phyloP scores from a whole-genome alignment of 92 coral and sea anemone species.

The Epizoanthus scotinus region DNA sequence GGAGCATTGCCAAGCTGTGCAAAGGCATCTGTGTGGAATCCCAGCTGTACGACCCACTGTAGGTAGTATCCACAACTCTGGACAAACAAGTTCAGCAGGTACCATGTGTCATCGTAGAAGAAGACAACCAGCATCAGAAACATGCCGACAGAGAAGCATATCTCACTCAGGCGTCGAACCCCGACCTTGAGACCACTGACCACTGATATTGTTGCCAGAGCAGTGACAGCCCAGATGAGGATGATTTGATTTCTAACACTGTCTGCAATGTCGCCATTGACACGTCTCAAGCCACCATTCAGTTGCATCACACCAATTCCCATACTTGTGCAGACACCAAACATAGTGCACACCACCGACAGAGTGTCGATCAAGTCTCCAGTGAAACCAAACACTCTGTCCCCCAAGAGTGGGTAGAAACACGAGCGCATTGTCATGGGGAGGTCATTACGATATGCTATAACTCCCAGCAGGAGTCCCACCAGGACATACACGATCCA shows the following conservation, averaged over 20 bases:
- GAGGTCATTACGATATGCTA: slow-evolving; percentile 74
- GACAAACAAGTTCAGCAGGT: slow-evolving; percentile 72
- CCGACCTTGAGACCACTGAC: slow-evolving; percentile 85
- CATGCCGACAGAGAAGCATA: slow-evolving; percentile 84
- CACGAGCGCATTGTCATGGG: slow-evolving; percentile 96
- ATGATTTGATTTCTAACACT: slow-evolving; percentile 64
- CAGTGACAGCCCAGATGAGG: slow-evolving; percentile 88
- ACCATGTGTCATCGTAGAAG: slow-evolving; percentile 89
- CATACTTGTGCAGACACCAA: slow-evolving; percentile 95
- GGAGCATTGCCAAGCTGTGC: slow-evolving; percentile 50
- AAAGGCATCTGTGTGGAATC: slow-evolving; percentile 93
- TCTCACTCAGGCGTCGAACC: slow-evolving; percentile 84
- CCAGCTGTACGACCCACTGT: slow-evolving; percentile 84
- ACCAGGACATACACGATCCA: slow-evolving; percentile 93
- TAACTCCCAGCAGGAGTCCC: slow-evolving; percentile 82
- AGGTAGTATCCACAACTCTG: slow-evolving; percentile 83
- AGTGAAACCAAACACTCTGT: slow-evolving; percentile 74
- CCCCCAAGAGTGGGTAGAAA: slow-evolving; percentile 86
- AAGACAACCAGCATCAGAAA: slow-evolving; percentile 76
- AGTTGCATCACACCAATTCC: slow-evolving; percentile 91
- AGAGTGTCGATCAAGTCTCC: slow-evolving; percentile 88
- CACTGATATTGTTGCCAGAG: slow-evolving; percentile 83
- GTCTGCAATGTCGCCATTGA: slow-evolving; percentile 60
- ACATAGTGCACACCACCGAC: slow-evolving; percentile 85
- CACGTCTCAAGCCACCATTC: slow-evolving; percentile 65